These are phyloP conservation scores for Paramormyrops kingsleyae DNA, from an alignment of 2,113 vertebrate genomes.

Conservation along the genomic window DNA sequence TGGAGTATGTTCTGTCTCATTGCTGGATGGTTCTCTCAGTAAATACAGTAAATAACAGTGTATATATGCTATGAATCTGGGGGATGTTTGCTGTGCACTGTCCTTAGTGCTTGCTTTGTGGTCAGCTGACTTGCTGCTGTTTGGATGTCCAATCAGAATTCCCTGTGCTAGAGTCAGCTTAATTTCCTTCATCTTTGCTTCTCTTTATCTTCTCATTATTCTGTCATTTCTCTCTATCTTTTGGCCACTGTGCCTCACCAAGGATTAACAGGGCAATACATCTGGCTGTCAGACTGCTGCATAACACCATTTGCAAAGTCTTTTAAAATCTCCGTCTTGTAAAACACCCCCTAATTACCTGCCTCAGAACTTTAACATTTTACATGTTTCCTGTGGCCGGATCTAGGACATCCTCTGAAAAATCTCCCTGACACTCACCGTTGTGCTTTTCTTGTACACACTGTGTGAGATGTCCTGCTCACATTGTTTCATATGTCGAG, in stretches of 20 bases:
- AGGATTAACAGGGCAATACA: background rate
- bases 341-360: background rate
- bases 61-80: conserved; percentile 44
- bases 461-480: background rate
- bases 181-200: background rate
- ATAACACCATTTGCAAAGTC: background rate
- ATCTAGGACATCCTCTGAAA: background rate
- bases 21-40: conserved; percentile 40
- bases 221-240: background rate
- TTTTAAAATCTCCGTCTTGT: background rate
- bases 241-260: background rate
- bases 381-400: background rate
- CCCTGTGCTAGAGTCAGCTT: background rate
- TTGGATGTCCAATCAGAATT: background rate
- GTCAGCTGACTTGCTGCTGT: conserved; percentile 16
- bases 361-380: background rate
- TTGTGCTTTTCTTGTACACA: background rate
- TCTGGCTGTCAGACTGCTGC: background rate
- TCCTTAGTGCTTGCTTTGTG: conserved; percentile 1
- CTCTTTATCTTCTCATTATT: background rate
- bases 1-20: conserved; percentile 46
- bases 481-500: background rate
- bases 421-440: background rate
- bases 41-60: conserved; percentile 44
- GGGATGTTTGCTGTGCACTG: conserved; percentile 33